Evolutionary conservation across 1,140 invertebrate species (phyloP).

Genomic region (Caenorhabditis tropicalis): DNA sequence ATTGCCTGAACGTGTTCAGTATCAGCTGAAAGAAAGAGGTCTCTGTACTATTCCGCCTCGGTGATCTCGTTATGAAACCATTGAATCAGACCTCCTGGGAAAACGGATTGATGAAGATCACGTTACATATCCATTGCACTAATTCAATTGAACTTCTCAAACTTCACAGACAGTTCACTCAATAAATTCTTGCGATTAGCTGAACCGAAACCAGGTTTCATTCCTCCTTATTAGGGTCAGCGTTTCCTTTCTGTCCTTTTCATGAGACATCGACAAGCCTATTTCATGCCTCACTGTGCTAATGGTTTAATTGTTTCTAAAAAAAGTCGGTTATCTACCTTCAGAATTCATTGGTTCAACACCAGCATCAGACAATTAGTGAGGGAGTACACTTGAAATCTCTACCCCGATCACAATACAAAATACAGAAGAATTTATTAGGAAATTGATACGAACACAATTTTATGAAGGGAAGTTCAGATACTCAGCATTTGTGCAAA

Average conservation of each 20-base stretch:
- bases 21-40: not conserved
- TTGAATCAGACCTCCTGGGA: slow-evolving; percentile 1
- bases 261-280: slow-evolving; percentile 13
- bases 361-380: not conserved
- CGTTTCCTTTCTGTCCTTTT: slow-evolving; percentile 28
- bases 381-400: not conserved
- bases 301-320: slow-evolving; percentile 18
- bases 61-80: not conserved
- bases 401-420: not conserved
- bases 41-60: not conserved
- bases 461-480: not conserved
- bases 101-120: not conserved
- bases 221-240: slow-evolving; percentile 35
- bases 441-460: not conserved
- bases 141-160: slow-evolving; percentile 10
- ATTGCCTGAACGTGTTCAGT: not conserved
- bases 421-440: not conserved
- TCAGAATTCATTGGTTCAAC: not conserved
- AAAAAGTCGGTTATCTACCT: not conserved
- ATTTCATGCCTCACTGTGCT: slow-evolving; percentile 28
- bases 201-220: slow-evolving; percentile 12
- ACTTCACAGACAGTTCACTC: not conserved
- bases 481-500: not conserved
- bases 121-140: slow-evolving; percentile 3
- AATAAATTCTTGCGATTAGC: slow-evolving; percentile 15